Percentiles rank a stretch among this genome's conserved stretches.
Evolutionary conservation across 2,888 invertebrate species (phyloP).

Genomic region (Nephrotoma flavescens): DNA sequence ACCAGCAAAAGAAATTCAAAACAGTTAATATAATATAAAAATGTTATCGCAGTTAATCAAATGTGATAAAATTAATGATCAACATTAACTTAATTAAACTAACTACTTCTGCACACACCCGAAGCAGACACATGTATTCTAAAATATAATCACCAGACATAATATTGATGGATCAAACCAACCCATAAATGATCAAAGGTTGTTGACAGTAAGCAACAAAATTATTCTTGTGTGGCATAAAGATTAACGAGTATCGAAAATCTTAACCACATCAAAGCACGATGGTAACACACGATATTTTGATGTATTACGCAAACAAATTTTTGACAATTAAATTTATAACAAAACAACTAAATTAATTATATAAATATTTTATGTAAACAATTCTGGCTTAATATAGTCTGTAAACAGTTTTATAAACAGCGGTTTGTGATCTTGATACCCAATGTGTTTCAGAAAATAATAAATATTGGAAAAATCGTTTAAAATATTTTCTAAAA

Average conservation of each 20-base stretch:
- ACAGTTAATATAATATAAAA: no score
- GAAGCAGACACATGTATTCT: no score
- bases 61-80: no score
- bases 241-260: neutral
- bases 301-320: neutral
- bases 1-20: no score
- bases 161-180: no score
- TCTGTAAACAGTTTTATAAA: neutral
- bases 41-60: no score
- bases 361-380: neutral
- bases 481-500: neutral
- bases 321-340: neutral
- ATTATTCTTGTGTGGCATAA: neutral
- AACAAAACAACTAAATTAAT: neutral
- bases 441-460: neutral
- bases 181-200: no score
- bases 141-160: no score
- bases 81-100: no score
- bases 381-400: neutral
- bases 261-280: neutral
- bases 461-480: neutral
- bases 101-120: no score
- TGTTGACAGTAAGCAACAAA: no score
- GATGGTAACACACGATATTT: no score
- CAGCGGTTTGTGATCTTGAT: neutral